These are phyloP conservation scores for Vandiemenella viatica DNA, from an alignment of 2,888 invertebrate species.

Conservation along the genomic window DNA sequence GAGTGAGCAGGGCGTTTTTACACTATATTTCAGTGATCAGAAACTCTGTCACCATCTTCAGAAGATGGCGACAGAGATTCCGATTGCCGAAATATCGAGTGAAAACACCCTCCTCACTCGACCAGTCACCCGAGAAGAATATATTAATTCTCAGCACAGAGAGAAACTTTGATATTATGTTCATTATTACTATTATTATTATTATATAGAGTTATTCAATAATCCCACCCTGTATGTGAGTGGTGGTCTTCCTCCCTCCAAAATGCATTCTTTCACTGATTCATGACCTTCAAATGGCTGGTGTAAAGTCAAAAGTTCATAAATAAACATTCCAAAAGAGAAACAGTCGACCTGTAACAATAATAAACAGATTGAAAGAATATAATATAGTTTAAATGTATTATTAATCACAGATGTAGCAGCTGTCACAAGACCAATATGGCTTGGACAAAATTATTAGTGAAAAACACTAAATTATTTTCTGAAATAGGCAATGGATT, in stretches of 20 bases:
- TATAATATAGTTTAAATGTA: background rate
- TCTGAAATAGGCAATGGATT: too few species aligned
- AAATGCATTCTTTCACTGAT: conserved; percentile 88
- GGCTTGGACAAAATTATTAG: too few species aligned
- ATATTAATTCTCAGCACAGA: too few species aligned
- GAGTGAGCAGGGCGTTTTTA: too few species aligned
- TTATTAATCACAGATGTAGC: background rate
- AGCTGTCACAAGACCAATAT: background rate
- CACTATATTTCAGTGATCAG: too few species aligned
- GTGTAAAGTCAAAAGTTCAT: conserved; percentile 82
- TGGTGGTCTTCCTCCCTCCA: conserved; percentile 86
- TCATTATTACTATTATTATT: background rate
- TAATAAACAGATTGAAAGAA: conserved; percentile 6
- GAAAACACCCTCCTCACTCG: too few species aligned
- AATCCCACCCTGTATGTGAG: conserved; percentile 58
- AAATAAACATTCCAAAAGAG: conserved; percentile 97
- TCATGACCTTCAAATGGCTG: conserved; percentile 94
- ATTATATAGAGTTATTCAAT: background rate
- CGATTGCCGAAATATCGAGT: too few species aligned
- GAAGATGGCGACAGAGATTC: too few species aligned
- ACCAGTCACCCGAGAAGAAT: too few species aligned
- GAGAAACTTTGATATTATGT: background rate
- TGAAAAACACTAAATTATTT: too few species aligned
- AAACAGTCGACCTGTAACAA: conserved; percentile 77
- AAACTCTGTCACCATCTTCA: too few species aligned